A percentile compares a stretch with the other conserved stretches of the same genome.
Conservation (phyloP, 2,888 invertebrate species). For the Tachina lurida region DNA sequence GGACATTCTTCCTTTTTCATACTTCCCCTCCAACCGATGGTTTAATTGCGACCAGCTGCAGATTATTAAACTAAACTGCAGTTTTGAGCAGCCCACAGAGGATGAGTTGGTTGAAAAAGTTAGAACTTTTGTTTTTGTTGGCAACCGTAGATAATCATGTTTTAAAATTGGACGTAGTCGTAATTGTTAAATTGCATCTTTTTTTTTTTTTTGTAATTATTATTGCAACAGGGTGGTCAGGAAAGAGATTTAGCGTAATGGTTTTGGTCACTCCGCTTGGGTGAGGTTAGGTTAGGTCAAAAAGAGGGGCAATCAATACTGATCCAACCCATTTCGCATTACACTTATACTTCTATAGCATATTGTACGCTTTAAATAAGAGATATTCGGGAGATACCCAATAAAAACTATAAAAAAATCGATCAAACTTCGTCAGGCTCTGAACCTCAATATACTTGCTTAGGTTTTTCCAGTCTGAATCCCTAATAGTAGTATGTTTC, state of each 20-base stretch:
- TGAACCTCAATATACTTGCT: no score
- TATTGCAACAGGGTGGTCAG: background rate
- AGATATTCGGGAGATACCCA: no score
- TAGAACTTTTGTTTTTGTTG: constrained; percentile 7
- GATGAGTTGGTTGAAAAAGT: background rate
- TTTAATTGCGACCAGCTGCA: constrained; percentile 53
- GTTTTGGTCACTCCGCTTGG: background rate
- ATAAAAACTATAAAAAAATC: no score
- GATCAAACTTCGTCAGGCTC: no score
- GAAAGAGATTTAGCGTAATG: background rate
- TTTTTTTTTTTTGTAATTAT: background rate
- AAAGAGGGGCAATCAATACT: no score
- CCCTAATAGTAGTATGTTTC: no score
- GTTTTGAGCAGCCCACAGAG: constrained; percentile 11
- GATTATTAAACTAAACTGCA: constrained; percentile 35
- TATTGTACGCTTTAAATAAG: no score
- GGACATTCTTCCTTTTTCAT: constrained; percentile 8
- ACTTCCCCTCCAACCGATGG: background rate
- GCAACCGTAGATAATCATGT: constrained; percentile 29
- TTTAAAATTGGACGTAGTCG: constrained; percentile 12
- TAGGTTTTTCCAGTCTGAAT: no score
- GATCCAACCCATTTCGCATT: no score
- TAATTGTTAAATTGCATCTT: constrained; percentile 38
- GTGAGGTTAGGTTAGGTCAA: no score
- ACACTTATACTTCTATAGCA: no score